Evolutionary conservation across 2,888 invertebrate genomes (phyloP), one percentile per base, ranked within the genome.

Genomic region (Allygus modestus): DNA sequence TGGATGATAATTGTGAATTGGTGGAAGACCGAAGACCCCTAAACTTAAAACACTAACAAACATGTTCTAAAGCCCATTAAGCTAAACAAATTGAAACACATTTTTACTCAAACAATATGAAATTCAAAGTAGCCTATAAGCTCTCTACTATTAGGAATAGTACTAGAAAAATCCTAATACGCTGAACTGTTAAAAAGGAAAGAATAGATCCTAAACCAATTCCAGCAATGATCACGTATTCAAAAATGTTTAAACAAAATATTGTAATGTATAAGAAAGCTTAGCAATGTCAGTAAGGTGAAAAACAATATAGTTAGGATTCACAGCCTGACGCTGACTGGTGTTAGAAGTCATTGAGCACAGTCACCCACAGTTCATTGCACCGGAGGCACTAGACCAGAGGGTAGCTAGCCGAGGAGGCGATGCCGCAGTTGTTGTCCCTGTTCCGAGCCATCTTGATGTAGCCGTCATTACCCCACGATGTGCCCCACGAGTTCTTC

Each of bases 381-480:
- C 37, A 46, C 20, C 31, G 26, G 11, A 17, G 37, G 58, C 33
- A n/a, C 88, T 93, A 97, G 88, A 97, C 97, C 84, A 96, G 92
- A 33, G 98, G 98, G 91, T 96, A 98, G 89, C 96, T 96, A 86
- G 97, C 95, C 86, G 92, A 90, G 71, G 94, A 92, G 83, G 98
- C 97, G 90, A 98, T 94, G 88, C 98, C 98, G 90, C 98, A 98
- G 90, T 95, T 93, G 91, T 98, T 98, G 43, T 95, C 88, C 88
- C 92, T 92, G 91, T 98, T 97, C 88, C 98, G 93, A 37, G 96
- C 93, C 95, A 98, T 97, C 91, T 95, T 95, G 89, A 98, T 95
- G 92, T 96, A 98, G 58, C 98, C 98, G 7, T 94, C 89, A 75
- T 94, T 93, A 46, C 98, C 98, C 98, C 97, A 98, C 17, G 91